A percentile compares a stretch with the other conserved stretches of the same genome.
These are phyloP conservation scores for Gallinago stenura DNA, from an alignment of 2,797 vertebrate genomes.

Conservation along the genomic window DNA sequence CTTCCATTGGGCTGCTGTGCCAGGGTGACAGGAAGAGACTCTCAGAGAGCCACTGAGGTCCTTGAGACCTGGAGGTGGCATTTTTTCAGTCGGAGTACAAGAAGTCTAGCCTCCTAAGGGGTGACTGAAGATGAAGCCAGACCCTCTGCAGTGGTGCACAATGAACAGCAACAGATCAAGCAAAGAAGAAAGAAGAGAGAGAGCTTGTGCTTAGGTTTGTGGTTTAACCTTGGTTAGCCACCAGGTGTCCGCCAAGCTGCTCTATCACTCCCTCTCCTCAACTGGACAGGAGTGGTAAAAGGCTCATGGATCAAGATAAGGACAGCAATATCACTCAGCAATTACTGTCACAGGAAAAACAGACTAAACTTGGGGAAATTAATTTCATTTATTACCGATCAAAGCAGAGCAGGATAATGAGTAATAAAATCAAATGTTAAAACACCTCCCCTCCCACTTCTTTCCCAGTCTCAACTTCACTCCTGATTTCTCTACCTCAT, in stretches of 20 bases:
- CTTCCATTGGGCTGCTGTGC: background rate
- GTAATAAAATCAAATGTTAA: background rate
- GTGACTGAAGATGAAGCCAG: background rate
- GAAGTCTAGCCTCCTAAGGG: background rate
- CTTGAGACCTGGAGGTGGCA: too few species aligned
- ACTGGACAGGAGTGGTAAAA: background rate
- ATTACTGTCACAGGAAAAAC: background rate
- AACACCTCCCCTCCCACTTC: background rate
- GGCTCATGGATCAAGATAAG: background rate
- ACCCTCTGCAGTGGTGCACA: accelerated
- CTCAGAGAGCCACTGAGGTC: background rate
- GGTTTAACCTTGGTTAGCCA: background rate
- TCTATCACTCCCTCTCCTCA: background rate
- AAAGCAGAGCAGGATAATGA: background rate
- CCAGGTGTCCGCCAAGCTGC: background rate
- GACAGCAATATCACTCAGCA: background rate
- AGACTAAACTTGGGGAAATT: background rate
- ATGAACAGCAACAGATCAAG: background rate
- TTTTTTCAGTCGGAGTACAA: background rate
- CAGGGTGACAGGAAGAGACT: background rate
- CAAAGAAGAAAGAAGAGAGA: background rate
- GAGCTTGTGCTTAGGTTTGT: background rate
- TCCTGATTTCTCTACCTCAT: background rate
- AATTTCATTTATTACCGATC: background rate
- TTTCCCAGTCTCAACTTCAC: background rate